These are phyloP conservation scores for Ypsolopha scabrella DNA, from an alignment of 2,888 invertebrate species.

Conservation along the genomic window DNA sequence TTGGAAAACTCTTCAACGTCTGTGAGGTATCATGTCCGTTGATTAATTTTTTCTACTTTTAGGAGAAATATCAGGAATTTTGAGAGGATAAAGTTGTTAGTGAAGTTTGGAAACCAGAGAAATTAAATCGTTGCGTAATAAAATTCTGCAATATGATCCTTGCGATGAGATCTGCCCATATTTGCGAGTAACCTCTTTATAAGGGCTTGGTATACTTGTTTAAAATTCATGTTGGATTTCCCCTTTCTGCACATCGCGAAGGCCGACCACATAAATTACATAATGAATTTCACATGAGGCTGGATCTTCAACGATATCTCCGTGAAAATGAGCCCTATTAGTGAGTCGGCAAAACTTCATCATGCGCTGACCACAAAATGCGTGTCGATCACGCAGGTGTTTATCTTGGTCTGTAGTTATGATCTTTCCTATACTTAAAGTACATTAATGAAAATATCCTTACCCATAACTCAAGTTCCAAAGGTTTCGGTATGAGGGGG, in stretches of 20 bases:
- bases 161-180: conserved; percentile 1
- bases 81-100: not conserved
- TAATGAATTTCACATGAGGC: conserved; percentile 38
- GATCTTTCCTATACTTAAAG: conserved; percentile 3
- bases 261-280: conserved; percentile 23
- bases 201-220: conserved; percentile 4
- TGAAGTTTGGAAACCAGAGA: not conserved
- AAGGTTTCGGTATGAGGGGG: conserved; percentile 80
- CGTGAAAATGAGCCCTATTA: conserved; percentile 54
- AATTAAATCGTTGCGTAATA: not conserved
- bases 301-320: conserved; percentile 31
- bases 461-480: conserved; percentile 87
- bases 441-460: conserved; percentile 20
- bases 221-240: conserved; percentile 3
- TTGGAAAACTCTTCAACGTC: conserved; percentile 1
- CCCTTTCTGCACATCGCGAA: conserved; percentile 2
- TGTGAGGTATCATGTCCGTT: not conserved
- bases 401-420: not conserved
- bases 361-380: conserved; percentile 50
- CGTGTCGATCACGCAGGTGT: conserved; percentile 35
- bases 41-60: not conserved
- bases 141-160: conserved; percentile 1
- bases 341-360: conserved; percentile 47
- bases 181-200: conserved; percentile 3
- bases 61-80: not conserved